Evolutionary conservation across 2,888 invertebrate genomes (phyloP).

Genomic region (Anarsia innoxiella): DNA sequence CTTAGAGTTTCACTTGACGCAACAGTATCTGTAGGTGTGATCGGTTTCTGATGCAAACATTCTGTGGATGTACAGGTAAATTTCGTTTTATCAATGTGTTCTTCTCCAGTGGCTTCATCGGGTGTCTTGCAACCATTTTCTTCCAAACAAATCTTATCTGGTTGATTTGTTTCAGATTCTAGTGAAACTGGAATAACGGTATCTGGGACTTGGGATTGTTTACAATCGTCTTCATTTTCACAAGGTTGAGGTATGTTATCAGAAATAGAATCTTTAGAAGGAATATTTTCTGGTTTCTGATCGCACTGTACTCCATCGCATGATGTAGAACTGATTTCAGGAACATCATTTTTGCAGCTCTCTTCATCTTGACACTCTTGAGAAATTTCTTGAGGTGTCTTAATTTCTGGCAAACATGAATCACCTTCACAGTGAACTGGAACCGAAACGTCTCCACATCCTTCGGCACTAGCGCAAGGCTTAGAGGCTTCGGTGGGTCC

Average conservation of each 20-base stretch:
- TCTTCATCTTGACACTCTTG: neutral
- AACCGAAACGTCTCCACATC: conserved; percentile 5
- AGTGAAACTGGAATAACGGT: conserved; percentile 3
- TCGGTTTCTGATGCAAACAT: conserved; percentile 25
- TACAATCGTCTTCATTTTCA: conserved; percentile 14
- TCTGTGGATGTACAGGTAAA: conserved; percentile 31
- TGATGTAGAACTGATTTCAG: neutral
- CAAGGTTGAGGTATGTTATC: conserved; percentile 5
- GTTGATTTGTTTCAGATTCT: conserved; percentile 10
- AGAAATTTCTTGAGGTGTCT: conserved; percentile 2
- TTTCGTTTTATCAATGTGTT: conserved; percentile 27
- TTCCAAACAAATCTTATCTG: conserved; percentile 28
- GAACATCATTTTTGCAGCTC: neutral
- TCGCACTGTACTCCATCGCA: conserved; percentile 11
- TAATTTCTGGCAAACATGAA: conserved; percentile 13
- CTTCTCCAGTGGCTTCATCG: conserved; percentile 27
- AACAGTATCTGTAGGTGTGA: conserved; percentile 5
- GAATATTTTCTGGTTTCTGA: neutral
- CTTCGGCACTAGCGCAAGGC: conserved; percentile 6
- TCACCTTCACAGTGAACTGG: conserved; percentile 21
- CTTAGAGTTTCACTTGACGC: neutral
- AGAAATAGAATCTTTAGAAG: too few relatives aligned
- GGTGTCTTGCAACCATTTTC: conserved; percentile 25
- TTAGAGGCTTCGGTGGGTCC: conserved; percentile 14
- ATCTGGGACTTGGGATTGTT: conserved; percentile 10